phyloP scores from a whole-genome alignment of 2,888 invertebrate species.

The Parelbella ahira region DNA sequence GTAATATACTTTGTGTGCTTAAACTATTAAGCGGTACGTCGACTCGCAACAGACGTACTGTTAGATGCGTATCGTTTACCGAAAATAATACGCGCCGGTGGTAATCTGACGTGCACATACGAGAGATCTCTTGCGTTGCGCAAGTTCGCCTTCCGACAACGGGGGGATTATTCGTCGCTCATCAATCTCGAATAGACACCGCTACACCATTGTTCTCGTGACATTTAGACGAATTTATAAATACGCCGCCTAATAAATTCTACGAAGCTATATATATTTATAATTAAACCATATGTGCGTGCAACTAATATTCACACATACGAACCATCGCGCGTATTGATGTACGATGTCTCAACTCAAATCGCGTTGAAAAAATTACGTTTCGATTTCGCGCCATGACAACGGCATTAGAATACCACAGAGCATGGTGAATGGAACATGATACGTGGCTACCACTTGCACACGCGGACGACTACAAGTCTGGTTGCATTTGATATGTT shows the following conservation, averaged over 20 bases:
- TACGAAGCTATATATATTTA: slow-evolving; percentile 49
- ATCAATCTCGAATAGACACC: slow-evolving; percentile 75
- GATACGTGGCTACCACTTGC: too few species aligned
- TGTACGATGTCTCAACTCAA: too few species aligned
- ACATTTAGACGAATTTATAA: slow-evolving; percentile 75
- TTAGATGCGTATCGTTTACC: slow-evolving; percentile 73
- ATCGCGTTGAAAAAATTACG: too few species aligned
- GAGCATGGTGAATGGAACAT: too few species aligned
- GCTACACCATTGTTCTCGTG: slow-evolving; percentile 73
- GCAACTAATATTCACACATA: too few species aligned
- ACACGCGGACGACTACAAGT: too few species aligned
- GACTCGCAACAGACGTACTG: slow-evolving; percentile 57
- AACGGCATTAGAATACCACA: too few species aligned
- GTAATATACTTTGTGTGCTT: slow-evolving; percentile 55
- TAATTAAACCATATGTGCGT: too few species aligned
- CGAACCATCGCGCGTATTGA: too few species aligned
- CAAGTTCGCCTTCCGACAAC: slow-evolving; percentile 65
- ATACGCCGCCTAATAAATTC: slow-evolving; percentile 55
- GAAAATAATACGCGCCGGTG: slow-evolving; percentile 69
- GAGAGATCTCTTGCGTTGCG: slow-evolving; percentile 48
- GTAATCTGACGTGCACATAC: slow-evolving; percentile 68
- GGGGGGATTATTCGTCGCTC: slow-evolving; percentile 69
- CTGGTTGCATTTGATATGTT: too few species aligned
- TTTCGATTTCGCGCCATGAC: too few species aligned
- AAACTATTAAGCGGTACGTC: slow-evolving; percentile 69